phyloP scores from a whole-genome alignment of 2,888 invertebrate genomes.

The Acleris sparsana region DNA sequence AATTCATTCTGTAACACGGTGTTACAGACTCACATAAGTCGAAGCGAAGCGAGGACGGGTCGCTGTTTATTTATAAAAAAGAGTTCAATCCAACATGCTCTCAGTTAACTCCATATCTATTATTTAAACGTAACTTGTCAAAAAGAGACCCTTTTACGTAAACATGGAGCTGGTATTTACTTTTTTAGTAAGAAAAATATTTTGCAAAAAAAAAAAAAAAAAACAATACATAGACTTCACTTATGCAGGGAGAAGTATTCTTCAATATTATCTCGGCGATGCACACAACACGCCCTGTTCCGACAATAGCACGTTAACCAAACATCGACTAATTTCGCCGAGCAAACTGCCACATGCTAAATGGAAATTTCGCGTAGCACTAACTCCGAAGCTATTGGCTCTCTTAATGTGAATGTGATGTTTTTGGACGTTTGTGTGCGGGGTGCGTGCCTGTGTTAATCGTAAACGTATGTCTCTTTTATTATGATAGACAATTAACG shows the following conservation, averaged over 20 bases:
- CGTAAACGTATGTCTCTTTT: constrained; percentile 1
- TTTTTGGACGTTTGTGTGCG: constrained; percentile 44
- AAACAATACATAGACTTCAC: background rate
- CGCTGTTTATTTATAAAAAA: too few species aligned
- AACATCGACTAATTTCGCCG: constrained; percentile 68
- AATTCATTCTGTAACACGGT: too few species aligned
- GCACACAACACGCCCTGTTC: constrained; percentile 56
- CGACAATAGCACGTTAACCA: constrained; percentile 59
- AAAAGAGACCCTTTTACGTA: too few species aligned
- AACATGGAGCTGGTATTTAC: too few species aligned
- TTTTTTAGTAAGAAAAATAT: too few species aligned
- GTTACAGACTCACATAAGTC: too few species aligned
- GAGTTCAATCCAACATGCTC: too few species aligned
- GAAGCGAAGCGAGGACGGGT: too few species aligned
- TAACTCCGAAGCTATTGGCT: constrained; percentile 56
- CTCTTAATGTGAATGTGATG: constrained; percentile 66
- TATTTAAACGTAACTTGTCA: too few species aligned
- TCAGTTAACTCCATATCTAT: too few species aligned
- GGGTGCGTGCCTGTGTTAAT: constrained; percentile 22
- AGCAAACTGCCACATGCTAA: constrained; percentile 63
- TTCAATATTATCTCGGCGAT: constrained; percentile 49
- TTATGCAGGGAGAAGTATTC: background rate
- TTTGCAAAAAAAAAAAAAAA: too few species aligned
- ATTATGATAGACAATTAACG: background rate
- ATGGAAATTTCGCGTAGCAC: constrained; percentile 67